Conservation (phyloP, 1,140 invertebrate genomes). For the Drosophila varians region DNA sequence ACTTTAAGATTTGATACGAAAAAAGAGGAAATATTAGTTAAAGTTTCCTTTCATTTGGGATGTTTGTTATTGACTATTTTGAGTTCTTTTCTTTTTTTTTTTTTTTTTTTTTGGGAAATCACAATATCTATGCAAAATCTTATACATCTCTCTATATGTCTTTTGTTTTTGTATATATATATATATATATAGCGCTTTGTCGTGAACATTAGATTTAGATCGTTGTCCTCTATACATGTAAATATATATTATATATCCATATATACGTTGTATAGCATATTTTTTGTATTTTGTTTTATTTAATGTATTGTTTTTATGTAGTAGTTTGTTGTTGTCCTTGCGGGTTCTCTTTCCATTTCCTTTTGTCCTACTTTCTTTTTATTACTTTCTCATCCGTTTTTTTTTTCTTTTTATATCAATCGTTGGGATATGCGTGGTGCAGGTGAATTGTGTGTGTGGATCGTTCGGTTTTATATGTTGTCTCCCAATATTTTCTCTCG, state of each 20-base stretch:
- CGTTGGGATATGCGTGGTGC: constrained; percentile 80
- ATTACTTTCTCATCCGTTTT: constrained; percentile 8
- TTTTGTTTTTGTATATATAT: constrained; percentile 29
- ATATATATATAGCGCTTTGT: constrained; percentile 56
- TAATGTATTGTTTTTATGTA: constrained; percentile 33
- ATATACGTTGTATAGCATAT: constrained; percentile 40
- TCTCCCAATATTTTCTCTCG: constrained; percentile 7
- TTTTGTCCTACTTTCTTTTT: constrained; percentile 4
- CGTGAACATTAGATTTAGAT: constrained; percentile 60
- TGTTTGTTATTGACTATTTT: constrained; percentile 57
- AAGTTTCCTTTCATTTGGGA: constrained; percentile 8
- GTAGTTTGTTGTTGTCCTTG: constrained; percentile 15
- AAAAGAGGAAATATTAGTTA: constrained; percentile 43
- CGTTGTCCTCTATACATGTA: constrained; percentile 70
- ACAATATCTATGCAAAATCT: constrained; percentile 77
- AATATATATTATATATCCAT: constrained; percentile 63
- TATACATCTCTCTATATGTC: constrained; percentile 58
- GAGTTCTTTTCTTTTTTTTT: constrained; percentile 33
- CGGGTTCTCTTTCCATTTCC: constrained; percentile 6
- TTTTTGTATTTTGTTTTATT: constrained; percentile 32
- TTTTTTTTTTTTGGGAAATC: constrained; percentile 56
- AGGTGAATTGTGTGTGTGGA: constrained; percentile 60
- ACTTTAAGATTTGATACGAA: constrained; percentile 32
- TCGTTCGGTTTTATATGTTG: constrained; percentile 19
- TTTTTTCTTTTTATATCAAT: constrained; percentile 38